Evolutionary conservation across 2,797 vertebrate genomes (phyloP), one percentile per base, ranked within the genome.

Genomic region (Uromys caudimaculatus): DNA sequence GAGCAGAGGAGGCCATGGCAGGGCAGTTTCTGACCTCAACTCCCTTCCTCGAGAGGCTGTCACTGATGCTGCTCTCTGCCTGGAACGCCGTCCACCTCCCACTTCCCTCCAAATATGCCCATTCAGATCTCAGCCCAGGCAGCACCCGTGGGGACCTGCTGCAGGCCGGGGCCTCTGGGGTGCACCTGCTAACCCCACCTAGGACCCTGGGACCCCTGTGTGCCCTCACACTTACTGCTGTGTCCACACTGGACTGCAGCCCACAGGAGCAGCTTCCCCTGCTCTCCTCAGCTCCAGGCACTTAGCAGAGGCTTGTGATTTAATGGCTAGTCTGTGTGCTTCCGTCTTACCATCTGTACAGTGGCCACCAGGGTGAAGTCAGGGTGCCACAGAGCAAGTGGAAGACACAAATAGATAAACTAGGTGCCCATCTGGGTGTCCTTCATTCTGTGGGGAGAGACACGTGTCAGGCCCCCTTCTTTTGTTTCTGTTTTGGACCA

Each of bases 11-110:
- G 84, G 29, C 32, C 5, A 0, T 14, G 2, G 64, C 32, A 11
- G n/a, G 60, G 52, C 10, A 4, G 50, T 82, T 12, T 58, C 23
- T 2, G 0, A 0, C 27, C 41, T 11, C 4, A 17, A 7, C 5
- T 64, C 41, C 50, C 50, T 50, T 52, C 1, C 60, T 62, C 0
- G 6, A 19, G 7, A 29, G 52, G 52, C 73, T 67, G 21, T 62
- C 29, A 3, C 13, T 38, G 0, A 0, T 14, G 24, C 58, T n/a
- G n/a, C 3, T 19, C 27, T 35, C 58, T 44, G 67, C 24, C 21
- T 24, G 19, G 4, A 54, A 9, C 35, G 3, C 35, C 14, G 2
- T 41, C 7, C 58, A 41, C 27, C 10, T 23, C 38, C 38, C 69
- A 3, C 24, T 82, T 38, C 56, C 44, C 0, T 52, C 32, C 6